Evolutionary conservation across 2,888 invertebrate species (phyloP), one percentile per base, ranked within the genome.

Genomic region (Germaria angustata): DNA sequence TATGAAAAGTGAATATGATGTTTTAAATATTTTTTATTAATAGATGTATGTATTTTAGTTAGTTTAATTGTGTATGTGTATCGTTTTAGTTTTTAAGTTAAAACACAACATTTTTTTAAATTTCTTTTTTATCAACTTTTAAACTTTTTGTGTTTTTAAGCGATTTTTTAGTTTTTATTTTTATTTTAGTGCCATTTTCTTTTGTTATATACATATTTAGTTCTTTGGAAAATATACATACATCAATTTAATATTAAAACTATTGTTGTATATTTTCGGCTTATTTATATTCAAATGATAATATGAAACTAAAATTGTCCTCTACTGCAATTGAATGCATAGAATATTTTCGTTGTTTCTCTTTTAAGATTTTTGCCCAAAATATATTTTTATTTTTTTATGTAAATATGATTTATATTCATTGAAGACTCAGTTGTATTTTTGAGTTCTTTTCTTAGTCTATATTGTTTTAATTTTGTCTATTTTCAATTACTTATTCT

Each of bases 181-280:
- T 71, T 71, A 15, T 46, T 71, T 71, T 55, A 63, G 79, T 79
- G 79, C 72, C 79, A 79, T 55, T 51, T 28, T 44, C 5, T 59
- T 57, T 65, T 34, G 22, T 55, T 66, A 17, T 20, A 55, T 46
- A n/a, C n/a, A n/a, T n/a, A 17, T 22, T 65, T 32, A 34, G 0
- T 39, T 24, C 15, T 59, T 36, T 59, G 11, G 11, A n/a, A 68
- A 32, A 36, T 1, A n/a, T 34, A 11, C 20, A n/a, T 34, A 11
- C 20, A 46, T 46, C 9, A 20, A 9, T 17, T 8, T 20, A 39
- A 46, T 22, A 8, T 22, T 22, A 49, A 49, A 49, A 13, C 22
- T 49, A 5, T 17, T 49, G 22, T 22, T 49, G 11, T 22, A 51
- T 51, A 20, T 51, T 6, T 24, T 24, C 4, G 2, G 5, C 22